A percentile compares a stretch with the other conserved stretches of the same genome.
These are phyloP conservation scores for Drosophila flavopinicola DNA, from an alignment of 2,888 invertebrate species.

Conservation along the genomic window DNA sequence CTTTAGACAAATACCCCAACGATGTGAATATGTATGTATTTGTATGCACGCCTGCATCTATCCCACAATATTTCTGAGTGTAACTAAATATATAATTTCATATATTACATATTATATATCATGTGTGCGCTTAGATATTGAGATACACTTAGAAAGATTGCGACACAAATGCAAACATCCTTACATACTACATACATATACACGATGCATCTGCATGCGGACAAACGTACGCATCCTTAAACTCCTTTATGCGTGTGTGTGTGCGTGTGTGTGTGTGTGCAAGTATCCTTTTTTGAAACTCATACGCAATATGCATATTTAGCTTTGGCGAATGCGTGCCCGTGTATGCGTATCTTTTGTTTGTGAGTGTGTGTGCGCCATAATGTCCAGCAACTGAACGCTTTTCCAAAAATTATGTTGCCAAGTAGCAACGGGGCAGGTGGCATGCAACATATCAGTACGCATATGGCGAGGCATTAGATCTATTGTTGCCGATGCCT, in stretches of 20 bases:
- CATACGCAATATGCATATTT: conserved; percentile 74
- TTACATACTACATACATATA: conserved; percentile 22
- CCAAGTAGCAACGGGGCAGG: not conserved
- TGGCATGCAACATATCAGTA: conserved; percentile 2
- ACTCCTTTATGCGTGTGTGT: conserved; percentile 41
- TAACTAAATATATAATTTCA: conserved; percentile 9
- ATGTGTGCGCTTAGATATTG: conserved; percentile 3
- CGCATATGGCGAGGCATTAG: conserved; percentile 14
- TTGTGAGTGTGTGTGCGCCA: conserved; percentile 39
- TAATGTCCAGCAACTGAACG: conserved; percentile 57
- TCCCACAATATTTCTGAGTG: conserved; percentile 1
- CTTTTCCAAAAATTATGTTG: conserved; percentile 48
- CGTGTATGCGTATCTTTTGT: conserved; percentile 46
- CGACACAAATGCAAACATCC: no score
- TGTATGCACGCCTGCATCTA: no score
- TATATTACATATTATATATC: conserved; percentile 11
- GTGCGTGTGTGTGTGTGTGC: no score
- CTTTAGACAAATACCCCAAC: conserved; percentile 35
- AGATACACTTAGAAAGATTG: no score
- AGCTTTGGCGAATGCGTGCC: conserved; percentile 41
- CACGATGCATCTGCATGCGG: conserved; percentile 40
- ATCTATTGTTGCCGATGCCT: conserved; percentile 12
- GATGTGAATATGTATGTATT: no score
- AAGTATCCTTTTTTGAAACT: conserved; percentile 48
- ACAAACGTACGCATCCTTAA: conserved; percentile 63